Conservation (phyloP, 2,113 vertebrate genomes). For the Lathamus discolor region DNA sequence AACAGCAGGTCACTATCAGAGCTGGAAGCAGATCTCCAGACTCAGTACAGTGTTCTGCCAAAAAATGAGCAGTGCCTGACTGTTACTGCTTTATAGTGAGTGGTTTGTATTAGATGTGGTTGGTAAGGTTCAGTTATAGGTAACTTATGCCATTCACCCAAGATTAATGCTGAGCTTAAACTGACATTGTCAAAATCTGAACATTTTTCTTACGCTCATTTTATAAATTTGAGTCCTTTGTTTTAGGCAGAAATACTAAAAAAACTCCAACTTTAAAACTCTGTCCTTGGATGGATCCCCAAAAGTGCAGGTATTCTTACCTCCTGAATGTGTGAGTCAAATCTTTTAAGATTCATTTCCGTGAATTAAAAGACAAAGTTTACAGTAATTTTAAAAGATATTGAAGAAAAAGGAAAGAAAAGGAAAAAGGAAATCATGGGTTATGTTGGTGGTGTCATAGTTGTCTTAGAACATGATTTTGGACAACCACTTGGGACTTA, state of each 20-base stretch:
- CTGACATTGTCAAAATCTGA: not conserved
- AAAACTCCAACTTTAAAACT: not conserved
- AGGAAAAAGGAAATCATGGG: not conserved
- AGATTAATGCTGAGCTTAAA: not conserved
- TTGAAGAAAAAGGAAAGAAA: not conserved
- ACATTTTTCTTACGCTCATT: not conserved
- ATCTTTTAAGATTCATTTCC: not conserved
- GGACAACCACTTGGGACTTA: not conserved
- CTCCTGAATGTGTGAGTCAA: not conserved
- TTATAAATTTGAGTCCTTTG: not conserved
- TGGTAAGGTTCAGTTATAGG: not conserved
- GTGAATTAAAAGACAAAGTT: not conserved
- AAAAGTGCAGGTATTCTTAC: not conserved
- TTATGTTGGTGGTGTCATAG: not conserved
- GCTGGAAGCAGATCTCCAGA: not conserved
- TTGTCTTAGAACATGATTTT: not conserved
- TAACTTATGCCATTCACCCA: not conserved
- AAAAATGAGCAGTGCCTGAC: not conserved
- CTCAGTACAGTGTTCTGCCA: not conserved
- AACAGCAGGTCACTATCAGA: not conserved
- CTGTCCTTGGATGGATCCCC: not conserved
- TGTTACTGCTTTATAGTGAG: not conserved
- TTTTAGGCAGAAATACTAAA: not conserved
- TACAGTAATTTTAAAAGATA: not conserved
- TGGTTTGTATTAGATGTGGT: not conserved